Evolutionary conservation across 2,888 invertebrate genomes (phyloP), one percentile per base, ranked within the genome.

Genomic region (Elegia similella): DNA sequence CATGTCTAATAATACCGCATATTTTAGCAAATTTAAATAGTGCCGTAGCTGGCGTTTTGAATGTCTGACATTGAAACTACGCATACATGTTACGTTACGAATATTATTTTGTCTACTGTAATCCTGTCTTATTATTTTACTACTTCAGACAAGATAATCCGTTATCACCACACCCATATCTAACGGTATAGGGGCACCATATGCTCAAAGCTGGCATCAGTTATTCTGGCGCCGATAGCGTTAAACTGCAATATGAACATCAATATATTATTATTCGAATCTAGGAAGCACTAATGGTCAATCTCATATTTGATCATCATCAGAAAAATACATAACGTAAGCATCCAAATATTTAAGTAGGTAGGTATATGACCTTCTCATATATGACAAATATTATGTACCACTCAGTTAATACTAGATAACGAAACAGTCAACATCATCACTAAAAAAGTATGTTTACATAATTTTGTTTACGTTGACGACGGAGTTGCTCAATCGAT

Each of bases 391-490:
- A 42, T 42, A 55, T 44, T 7, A 17, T 42, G 52, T 53, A 46
- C 54, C 32, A 55, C 32, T 32, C n/a, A 23, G 7, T 55, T 17
- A 15, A 30, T 56, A 42, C 46, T 7, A 38, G 29, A 48, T 47
- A 48, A 34, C 29, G 17, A 29, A 48, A 42, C 42, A 38, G 38
- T 42, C 64, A 59, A 60, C 68, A 72, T 75, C 76, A 75, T 69
- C 57, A 57, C 68, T 73, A 72, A 69, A 75, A 70, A 72, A 71
- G 72, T 17, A 56, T 62, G 59, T 63, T 58, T 62, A 59, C 59
- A 53, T 44, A 54, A 62, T 54, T 56, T 62, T 68, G 64, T 64
- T 67, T 63, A 65, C 62, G 59, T 59, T 61, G 63, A 56, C 63
- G 64, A 57, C 55, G 58, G 59, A 61, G 55, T 66, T 57, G 61